Base-by-base conservation (phyloP, 2,888 invertebrate genomes). In the Minunthozetes semirufus region DNA sequence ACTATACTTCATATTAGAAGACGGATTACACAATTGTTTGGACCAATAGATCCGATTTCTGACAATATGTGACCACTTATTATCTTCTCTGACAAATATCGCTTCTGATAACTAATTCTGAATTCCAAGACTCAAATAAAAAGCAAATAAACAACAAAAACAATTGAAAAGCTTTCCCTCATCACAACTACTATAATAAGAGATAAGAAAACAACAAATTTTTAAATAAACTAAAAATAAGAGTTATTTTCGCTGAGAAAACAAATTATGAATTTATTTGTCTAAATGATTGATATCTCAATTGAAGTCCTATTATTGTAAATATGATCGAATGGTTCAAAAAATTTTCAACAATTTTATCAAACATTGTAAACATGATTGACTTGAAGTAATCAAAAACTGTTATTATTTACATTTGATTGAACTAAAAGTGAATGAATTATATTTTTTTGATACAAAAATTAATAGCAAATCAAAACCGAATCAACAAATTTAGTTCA, bases 11-110 rank as follows among this genome's bases (percentile, higher is more conserved):
- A 38, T 63, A 63, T 33, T 17, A 63, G 17, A 63, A 63, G 63
- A 63, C 63, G 63, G 63, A 63, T 63, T 63, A 63, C 33, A 63
- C 56, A 56, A 56, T 56, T 56, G 56, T 29, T 63, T 15, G 63
- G n/a, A 9, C 33, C 25, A 63, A 25, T 17, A 63, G 29, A 63
- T 63, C 63, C 33, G 63, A 63, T 63, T 63, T 63, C 63, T 27
- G 42, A 42, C 42, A 29, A 63, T 56, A 25, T 56, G 56, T 56
- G 19, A 56, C 22, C 22, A 56, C 33, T 61, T 17, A 17, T 63
- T 17, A 33, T 27, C 63, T 63, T 27, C 27, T 4, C 56, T 56
- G 6, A 22, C 19, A n/a, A 27, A n/a, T 27, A 63, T 4, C 5
- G 33, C 8, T 63, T 63, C 22, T 63, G 5, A 63, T 63, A 63